Evolutionary conservation across 2,888 invertebrate species (phyloP).

Genomic region (Agrochola litura): DNA sequence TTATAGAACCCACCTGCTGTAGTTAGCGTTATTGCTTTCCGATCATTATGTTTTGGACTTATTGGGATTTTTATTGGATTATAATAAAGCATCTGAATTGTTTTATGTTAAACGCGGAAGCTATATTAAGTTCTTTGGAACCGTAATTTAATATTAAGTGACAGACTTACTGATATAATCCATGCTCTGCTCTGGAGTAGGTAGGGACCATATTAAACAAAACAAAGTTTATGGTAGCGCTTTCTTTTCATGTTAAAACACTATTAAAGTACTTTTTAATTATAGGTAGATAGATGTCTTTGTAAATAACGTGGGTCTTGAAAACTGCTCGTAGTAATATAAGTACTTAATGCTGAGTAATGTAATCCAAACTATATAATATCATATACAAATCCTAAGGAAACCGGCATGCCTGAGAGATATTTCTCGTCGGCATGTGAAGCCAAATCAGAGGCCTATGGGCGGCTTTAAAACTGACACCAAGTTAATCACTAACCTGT

Average conservation of each 20-base stretch:
- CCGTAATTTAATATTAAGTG: background rate
- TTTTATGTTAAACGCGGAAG: too few relatives aligned
- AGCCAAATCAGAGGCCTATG: too few relatives aligned
- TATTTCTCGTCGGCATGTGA: too few relatives aligned
- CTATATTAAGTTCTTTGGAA: background rate
- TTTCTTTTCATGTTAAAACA: background rate
- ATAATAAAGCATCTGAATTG: conserved; percentile 10
- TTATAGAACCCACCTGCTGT: conserved; percentile 51
- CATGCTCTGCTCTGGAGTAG: background rate
- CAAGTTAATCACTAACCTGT: too few relatives aligned
- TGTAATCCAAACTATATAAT: background rate
- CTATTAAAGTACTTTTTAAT: background rate
- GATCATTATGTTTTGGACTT: conserved; percentile 27
- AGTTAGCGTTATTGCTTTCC: conserved; percentile 30
- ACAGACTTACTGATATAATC: background rate
- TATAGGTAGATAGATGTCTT: background rate
- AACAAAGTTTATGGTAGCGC: background rate
- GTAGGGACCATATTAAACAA: background rate
- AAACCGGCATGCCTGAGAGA: too few relatives aligned
- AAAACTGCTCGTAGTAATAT: background rate
- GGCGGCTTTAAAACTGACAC: too few relatives aligned
- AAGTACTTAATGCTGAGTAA: background rate
- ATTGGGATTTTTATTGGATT: conserved; percentile 18
- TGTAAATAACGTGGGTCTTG: background rate
- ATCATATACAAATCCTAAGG: too few relatives aligned